Percentiles rank a stretch among this genome's conserved stretches.
phyloP scores from a whole-genome alignment of 2,888 invertebrate genomes.

The Sphaeridia pumilis region DNA sequence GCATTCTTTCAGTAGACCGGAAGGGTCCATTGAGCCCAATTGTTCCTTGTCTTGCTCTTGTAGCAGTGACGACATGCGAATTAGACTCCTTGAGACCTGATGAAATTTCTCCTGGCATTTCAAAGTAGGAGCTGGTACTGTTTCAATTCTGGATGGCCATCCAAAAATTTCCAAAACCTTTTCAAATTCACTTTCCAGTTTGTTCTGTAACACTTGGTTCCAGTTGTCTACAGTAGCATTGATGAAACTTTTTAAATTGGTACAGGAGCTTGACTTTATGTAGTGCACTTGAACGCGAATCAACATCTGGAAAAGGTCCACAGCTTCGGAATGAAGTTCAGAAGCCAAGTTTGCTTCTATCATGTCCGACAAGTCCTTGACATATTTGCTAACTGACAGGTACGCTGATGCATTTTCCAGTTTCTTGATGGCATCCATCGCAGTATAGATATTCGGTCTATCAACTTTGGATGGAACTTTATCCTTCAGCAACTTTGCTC shows the following conservation, averaged over 20 bases:
- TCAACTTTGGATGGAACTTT: constrained; percentile 28
- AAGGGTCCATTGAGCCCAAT: constrained; percentile 3
- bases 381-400: constrained; percentile 22
- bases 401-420: constrained; percentile 27
- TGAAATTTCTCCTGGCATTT: constrained; percentile 31
- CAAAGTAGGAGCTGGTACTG: constrained; percentile 23
- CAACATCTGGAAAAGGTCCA: constrained; percentile 23
- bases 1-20: constrained; percentile 7
- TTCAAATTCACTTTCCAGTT: constrained; percentile 31
- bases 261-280: constrained; percentile 18
- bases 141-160: constrained; percentile 27
- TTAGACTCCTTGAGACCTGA: constrained; percentile 20
- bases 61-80: constrained; percentile 16
- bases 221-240: constrained; percentile 21
- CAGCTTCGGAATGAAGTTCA: constrained; percentile 29
- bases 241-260: constrained; percentile 22
- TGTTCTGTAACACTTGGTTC: constrained; percentile 22
- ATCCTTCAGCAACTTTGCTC: constrained; percentile 20
- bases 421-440: constrained; percentile 21
- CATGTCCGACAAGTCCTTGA: constrained; percentile 25
- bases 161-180: constrained; percentile 27
- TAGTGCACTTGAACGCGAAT: constrained; percentile 13
- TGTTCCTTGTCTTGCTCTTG: constrained; percentile 2
- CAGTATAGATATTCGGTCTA: constrained; percentile 23
- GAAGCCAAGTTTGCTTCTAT: constrained; percentile 32